phyloP scores from a whole-genome alignment of 2,113 vertebrate genomes.

The Merops nubicus region DNA sequence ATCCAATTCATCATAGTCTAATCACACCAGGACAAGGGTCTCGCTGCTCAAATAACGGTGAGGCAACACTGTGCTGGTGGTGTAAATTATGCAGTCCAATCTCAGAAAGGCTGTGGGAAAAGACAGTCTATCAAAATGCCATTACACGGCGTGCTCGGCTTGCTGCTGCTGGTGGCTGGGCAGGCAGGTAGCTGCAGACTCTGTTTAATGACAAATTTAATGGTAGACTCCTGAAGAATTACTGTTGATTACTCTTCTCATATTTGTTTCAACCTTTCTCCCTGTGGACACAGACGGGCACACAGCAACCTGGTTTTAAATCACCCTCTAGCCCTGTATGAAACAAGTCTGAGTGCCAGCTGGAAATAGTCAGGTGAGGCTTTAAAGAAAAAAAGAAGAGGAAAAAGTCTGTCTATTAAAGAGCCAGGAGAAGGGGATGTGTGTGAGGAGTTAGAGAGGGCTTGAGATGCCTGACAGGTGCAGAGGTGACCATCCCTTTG shows the following conservation, averaged over 20 bases:
- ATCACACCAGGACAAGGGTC: neutral
- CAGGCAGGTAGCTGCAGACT: neutral
- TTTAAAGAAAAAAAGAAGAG: neutral
- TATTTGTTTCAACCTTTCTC: neutral
- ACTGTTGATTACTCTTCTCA: constrained; percentile 3
- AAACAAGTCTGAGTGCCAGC: neutral
- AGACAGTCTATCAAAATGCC: constrained; percentile 56
- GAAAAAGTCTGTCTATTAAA: neutral
- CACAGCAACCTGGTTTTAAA: neutral
- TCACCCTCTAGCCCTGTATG: neutral
- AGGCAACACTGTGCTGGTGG: neutral
- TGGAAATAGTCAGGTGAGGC: neutral
- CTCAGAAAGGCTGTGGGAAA: neutral
- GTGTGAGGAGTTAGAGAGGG: neutral
- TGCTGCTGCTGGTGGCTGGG: constrained; percentile 2
- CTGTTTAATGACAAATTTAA: neutral
- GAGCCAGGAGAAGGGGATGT: neutral
- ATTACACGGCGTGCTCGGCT: neutral
- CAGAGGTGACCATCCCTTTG: neutral
- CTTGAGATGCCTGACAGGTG: fast-evolving
- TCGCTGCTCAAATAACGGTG: constrained; percentile 45
- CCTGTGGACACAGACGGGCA: neutral
- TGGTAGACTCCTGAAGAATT: constrained; percentile 4
- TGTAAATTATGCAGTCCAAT: constrained; percentile 36
- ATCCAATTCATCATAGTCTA: constrained; percentile 33